phyloP scores from a whole-genome alignment of 2,888 invertebrate species.

The Agrotis exclamationis region DNA sequence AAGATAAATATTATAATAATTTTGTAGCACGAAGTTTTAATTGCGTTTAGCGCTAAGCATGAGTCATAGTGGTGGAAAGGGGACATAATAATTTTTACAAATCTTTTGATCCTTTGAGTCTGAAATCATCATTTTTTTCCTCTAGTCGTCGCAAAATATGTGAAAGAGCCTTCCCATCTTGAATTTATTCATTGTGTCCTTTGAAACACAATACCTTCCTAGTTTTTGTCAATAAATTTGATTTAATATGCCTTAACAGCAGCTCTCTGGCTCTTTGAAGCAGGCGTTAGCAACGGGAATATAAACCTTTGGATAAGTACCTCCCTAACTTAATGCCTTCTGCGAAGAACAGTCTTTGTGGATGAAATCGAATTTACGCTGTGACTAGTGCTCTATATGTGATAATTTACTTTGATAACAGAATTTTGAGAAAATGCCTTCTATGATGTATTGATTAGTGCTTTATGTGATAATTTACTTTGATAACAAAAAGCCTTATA shows the following conservation, averaged over 20 bases:
- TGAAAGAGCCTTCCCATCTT: constrained; percentile 19
- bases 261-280: constrained; percentile 23
- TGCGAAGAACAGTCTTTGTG: constrained; percentile 36
- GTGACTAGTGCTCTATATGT: constrained; percentile 5
- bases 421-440: not conserved
- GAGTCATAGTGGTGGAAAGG: not conserved
- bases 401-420: constrained; percentile 29
- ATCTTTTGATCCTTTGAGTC: constrained; percentile 7
- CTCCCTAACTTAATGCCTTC: constrained; percentile 31
- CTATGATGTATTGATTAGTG: not conserved
- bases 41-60: not conserved
- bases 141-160: constrained; percentile 4
- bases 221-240: constrained; percentile 42
- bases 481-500: constrained; percentile 20
- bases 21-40: not conserved
- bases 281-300: constrained; percentile 38
- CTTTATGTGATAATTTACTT: constrained; percentile 33
- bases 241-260: constrained; percentile 35
- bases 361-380: constrained; percentile 37
- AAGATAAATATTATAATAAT: too few relatives aligned
- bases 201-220: constrained; percentile 32
- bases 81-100: not conserved
- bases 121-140: constrained; percentile 31
- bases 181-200: constrained; percentile 19
- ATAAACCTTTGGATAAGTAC: constrained; percentile 42